Percentiles rank a stretch among this genome's conserved stretches.
Evolutionary conservation across 1,140 invertebrate species (phyloP).

Genomic region (Heliconius eleuchia): DNA sequence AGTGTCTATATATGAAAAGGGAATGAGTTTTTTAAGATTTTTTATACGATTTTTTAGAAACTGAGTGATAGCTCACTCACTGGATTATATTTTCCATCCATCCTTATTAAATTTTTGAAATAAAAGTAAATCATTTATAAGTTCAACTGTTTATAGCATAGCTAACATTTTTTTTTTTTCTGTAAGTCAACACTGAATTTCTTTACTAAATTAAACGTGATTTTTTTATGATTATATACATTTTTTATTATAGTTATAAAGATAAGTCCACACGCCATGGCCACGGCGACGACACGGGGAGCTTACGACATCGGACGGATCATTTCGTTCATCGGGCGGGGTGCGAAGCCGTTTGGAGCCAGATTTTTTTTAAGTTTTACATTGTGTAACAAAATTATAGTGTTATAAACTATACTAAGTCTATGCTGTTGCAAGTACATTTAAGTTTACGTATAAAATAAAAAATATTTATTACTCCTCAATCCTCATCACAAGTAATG

Average conservation of each 20-base stretch:
- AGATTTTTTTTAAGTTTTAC: not conserved
- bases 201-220: not conserved
- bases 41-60: too few species aligned
- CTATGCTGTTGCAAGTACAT: conserved; percentile 6
- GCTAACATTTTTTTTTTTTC: too few species aligned
- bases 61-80: too few species aligned
- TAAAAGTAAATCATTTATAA: too few species aligned
- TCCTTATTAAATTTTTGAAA: too few species aligned
- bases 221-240: not conserved
- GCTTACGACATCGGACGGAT: conserved; percentile 74
- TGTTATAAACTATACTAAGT: conserved; percentile 10
- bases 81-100: too few species aligned
- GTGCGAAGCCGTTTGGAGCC: conserved; percentile 35
- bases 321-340: conserved; percentile 64
- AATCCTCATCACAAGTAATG: not conserved
- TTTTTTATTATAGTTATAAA: conserved; percentile 13
- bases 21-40: too few species aligned
- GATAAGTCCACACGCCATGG: conserved; percentile 52
- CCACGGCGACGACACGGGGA: conserved; percentile 54
- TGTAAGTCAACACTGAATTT: not conserved
- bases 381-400: conserved; percentile 4
- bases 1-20: not conserved
- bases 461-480: not conserved
- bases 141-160: too few species aligned
- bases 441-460: not conserved